A percentile compares a stretch with the other conserved stretches of the same genome.
Conservation (phyloP, 2,888 invertebrate species). For the Lasioglossum morio region DNA sequence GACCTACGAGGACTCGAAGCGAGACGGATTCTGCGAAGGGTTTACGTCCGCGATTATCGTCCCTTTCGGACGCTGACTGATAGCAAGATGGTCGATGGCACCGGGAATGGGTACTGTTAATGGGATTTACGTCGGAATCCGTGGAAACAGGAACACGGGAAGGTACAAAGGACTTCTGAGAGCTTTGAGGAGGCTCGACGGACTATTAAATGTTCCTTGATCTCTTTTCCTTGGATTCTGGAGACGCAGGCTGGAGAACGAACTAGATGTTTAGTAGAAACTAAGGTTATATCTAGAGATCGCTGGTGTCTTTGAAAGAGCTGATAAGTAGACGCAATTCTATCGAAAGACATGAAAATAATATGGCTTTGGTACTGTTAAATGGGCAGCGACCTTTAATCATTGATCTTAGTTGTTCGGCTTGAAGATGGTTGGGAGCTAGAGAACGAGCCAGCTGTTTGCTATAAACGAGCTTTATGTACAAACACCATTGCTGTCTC, state of each 20-base stretch:
- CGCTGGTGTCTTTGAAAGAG: neutral
- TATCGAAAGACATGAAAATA: no score
- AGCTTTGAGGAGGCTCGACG: neutral
- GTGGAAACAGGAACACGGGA: neutral
- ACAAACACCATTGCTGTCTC: conserved; percentile 69
- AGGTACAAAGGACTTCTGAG: neutral
- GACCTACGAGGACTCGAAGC: neutral
- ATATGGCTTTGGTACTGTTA: no score
- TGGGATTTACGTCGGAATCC: conserved; percentile 7
- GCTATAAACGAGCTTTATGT: conserved; percentile 77
- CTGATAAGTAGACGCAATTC: neutral
- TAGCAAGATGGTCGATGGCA: neutral
- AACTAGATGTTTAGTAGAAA: neutral
- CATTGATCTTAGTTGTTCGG: neutral
- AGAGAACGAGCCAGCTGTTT: conserved; percentile 21
- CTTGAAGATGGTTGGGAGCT: neutral
- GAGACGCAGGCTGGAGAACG: neutral
- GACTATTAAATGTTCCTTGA: neutral
- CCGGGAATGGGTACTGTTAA: neutral
- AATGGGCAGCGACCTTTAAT: neutral
- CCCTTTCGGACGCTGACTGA: neutral
- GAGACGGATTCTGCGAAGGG: conserved; percentile 3
- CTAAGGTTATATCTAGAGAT: neutral
- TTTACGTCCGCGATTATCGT: conserved; percentile 16
- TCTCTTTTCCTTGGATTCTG: neutral